Conservation (phyloP, 2,797 vertebrate species). For the Nannoperca obscura region DNA sequence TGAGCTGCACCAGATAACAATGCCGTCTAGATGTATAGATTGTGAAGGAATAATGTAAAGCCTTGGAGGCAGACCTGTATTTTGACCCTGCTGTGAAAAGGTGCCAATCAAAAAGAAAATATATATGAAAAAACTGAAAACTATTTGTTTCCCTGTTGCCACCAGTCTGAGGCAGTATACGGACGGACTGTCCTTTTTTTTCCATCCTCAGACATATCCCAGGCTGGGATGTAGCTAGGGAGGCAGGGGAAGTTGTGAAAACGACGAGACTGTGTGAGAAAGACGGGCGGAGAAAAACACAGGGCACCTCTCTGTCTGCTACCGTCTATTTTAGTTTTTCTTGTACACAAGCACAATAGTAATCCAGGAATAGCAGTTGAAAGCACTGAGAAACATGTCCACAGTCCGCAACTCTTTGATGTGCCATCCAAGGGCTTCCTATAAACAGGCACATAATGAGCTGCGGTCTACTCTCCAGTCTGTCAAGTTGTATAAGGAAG, state of each 20-base stretch:
- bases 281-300: constrained; percentile 15
- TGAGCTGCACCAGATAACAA: not conserved
- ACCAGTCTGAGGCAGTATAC: not conserved
- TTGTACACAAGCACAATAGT: constrained; percentile 36
- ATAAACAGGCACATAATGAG: constrained; percentile 42
- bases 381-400: constrained; percentile 29
- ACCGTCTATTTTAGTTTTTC: constrained; percentile 38
- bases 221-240: constrained; percentile 27
- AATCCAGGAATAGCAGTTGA: constrained; percentile 60
- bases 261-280: constrained; percentile 1
- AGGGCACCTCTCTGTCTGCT: constrained; percentile 36
- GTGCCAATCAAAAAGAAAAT: not conserved
- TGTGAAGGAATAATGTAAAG: not conserved
- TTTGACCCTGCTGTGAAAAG: not conserved
- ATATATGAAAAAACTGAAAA: not conserved
- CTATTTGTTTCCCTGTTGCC: not conserved
- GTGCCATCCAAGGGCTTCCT: constrained; percentile 36
- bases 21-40: not conserved
- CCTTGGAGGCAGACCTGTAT: not conserved
- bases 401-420: constrained; percentile 29
- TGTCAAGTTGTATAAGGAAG: constrained; percentile 27
- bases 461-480: constrained; percentile 2
- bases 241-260: constrained; percentile 27
- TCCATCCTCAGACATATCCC: constrained; percentile 6
- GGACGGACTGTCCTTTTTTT: constrained; percentile 19